Evolutionary conservation across 2,113 vertebrate genomes (phyloP), one percentile per base, ranked within the genome.

Genomic region (Sturnus vulgaris): DNA sequence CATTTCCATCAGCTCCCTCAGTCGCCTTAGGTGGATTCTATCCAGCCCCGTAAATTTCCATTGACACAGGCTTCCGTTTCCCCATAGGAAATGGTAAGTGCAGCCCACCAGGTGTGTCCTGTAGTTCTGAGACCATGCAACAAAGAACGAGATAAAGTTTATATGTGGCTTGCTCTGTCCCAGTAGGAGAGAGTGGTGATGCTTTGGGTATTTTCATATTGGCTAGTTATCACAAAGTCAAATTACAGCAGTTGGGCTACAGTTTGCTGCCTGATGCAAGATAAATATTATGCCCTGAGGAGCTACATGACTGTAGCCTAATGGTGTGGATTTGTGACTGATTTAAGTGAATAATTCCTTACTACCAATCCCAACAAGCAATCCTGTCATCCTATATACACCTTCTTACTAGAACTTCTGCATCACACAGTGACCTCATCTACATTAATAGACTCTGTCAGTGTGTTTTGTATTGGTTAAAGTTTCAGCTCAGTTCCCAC

Each of bases 121-220:
- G 0, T 24, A 52, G 37, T 28, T 10, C 10, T 49, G 55, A 46
- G 42, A n/a, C 28, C 10, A 1, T 39, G 30, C 49, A 33, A 0
- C 10, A 37, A n/a, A 44, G 24, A 14, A 15, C 5, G 60, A 66
- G 66, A 39, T 33, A n/a, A 40, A 49, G 18, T 37, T 31, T 21
- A 0, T 15, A 25, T 0, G 0, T 49, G 77, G 12, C 50, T 59
- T 77, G 59, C 30, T 24, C 12, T 69, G 68, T 70, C 52, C 68
- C 52, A 70, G 69, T 50, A 31, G 40, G 4, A 61, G 31, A 63
- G 49, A 77, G 40, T 11, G 21, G 28, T 30, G 37, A 12, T 49
- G 57, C 60, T 59, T 6, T 30, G 39, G 53, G 18, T 49, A 30
- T 71, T 94, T 68, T 37, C 47, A 13, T 37, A 17, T 12, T 40